Conservation (phyloP, 2,888 invertebrate genomes). For the Tetropium fuscum region DNA sequence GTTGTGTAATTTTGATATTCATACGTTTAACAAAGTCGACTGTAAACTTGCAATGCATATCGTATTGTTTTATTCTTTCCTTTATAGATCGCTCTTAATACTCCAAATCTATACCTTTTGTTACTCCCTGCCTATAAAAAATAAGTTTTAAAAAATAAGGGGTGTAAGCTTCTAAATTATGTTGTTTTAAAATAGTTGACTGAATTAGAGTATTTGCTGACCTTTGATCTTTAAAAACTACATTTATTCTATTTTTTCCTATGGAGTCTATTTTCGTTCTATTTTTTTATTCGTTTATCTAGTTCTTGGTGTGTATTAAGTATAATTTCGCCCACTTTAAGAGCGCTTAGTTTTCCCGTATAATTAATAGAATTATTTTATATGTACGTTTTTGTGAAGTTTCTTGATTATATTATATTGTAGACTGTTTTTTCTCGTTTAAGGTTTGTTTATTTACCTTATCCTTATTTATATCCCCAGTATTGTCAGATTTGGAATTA, state of each 20-base stretch:
- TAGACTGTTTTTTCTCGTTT: no score
- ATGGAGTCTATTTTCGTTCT: conserved; percentile 4
- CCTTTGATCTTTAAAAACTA: background rate
- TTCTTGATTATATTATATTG: no score
- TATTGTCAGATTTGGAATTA: no score
- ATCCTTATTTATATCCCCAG: no score
- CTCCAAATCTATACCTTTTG: background rate
- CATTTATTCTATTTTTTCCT: conserved; percentile 1
- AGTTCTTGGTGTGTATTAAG: background rate
- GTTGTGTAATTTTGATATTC: background rate
- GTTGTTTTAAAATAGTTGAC: background rate
- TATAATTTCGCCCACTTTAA: conserved; percentile 7
- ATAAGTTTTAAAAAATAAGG: conserved; percentile 14
- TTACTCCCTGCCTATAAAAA: conserved; percentile 1
- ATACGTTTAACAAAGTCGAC: background rate
- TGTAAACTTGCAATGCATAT: background rate
- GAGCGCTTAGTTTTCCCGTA: background rate
- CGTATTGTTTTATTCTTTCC: background rate
- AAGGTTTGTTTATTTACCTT: no score
- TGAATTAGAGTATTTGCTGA: background rate
- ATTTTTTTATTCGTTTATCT: conserved; percentile 4
- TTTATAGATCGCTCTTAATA: background rate
- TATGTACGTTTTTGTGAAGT: no score
- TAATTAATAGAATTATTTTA: conserved; percentile 4
- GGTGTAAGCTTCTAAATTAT: background rate